Conservation (phyloP, 2,888 invertebrate genomes). For the Watsonalla binaria region DNA sequence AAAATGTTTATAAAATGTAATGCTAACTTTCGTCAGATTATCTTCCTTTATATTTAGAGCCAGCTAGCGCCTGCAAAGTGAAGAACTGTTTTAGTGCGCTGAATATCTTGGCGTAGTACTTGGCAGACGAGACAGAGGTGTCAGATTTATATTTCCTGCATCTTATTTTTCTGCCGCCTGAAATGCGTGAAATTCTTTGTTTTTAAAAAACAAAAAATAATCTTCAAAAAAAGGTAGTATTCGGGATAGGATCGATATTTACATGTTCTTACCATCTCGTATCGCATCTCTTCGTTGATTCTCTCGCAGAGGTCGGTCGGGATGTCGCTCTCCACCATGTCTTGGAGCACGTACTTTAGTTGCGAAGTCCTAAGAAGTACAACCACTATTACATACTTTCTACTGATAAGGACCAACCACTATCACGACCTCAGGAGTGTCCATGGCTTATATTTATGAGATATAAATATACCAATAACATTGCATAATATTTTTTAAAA, state of each 20-base stretch:
- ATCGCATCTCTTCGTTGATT: constrained; percentile 93
- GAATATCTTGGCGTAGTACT: constrained; percentile 71
- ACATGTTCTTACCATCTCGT: constrained; percentile 88
- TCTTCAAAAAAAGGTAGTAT: constrained; percentile 21
- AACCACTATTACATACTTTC: constrained; percentile 2
- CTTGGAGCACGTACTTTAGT: constrained; percentile 90
- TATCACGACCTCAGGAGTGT: too few relatives aligned
- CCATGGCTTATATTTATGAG: too few relatives aligned
- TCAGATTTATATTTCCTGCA: constrained; percentile 71
- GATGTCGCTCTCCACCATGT: constrained; percentile 94
- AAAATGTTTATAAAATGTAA: neutral
- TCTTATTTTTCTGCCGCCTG: constrained; percentile 76
- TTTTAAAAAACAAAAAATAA: constrained; percentile 43
- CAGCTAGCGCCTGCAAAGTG: constrained; percentile 71
- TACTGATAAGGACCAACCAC: neutral
- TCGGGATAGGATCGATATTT: constrained; percentile 57
- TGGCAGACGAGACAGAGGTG: constrained; percentile 62
- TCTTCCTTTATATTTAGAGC: constrained; percentile 72
- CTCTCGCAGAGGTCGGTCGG: constrained; percentile 92
- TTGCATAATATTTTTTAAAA: too few relatives aligned
- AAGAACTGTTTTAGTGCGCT: constrained; percentile 74
- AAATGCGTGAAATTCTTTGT: constrained; percentile 48
- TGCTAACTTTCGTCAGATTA: constrained; percentile 24
- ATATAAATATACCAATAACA: too few relatives aligned
- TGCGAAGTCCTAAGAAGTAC: constrained; percentile 83